Evolutionary conservation across 1,140 invertebrate species (phyloP), one percentile per base, ranked within the genome.

Genomic region (Orchesella cincta): DNA sequence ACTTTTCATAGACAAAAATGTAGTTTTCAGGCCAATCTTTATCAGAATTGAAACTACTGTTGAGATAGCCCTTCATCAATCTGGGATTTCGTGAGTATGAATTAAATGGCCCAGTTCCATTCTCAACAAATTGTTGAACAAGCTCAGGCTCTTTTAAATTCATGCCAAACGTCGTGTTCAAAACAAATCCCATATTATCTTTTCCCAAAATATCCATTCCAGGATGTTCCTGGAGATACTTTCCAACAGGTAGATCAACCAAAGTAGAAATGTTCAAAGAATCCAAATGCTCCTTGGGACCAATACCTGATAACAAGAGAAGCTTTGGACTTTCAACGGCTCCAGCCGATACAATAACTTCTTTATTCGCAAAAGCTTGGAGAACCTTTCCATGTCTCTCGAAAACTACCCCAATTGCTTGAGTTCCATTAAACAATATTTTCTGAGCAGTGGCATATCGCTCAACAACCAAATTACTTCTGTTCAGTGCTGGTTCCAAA

Each of bases 191-290:
- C 12, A 57, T n/a, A 1, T 23, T n/a, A 70, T 33, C 31, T 3
- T 26, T 12, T 2, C 33, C 31, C 8, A 1, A 14, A 20, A 62
- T 26, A 29, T 78, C 73, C 23, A 78, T 26, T 8, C 78, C 78
- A 46, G 71, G 52, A 51, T 79, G 78, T 34, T 79, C 78, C 34
- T 76, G 70, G 20, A 79, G 34, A 46, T 76, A 26, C 5, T 67
- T 20, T 31, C 78, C 78, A 23, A 79, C 73, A 0, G 75, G 76
- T 46, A 78, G 57, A 23, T 80, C 74, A 26, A 77, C 52, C 0
- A 80, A 26, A 34, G 36, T 46, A 20, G 23, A 1, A 54, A 57
- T 57, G 3, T 29, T n/a, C 5, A 31, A 1, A 18, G 31, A 20
- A 2, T 39, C 35, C n/a, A 73, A 23, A 28, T 73, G 71, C 23